Conservation (phyloP, 2,113 vertebrate species). For the Morphnarchus princeps region DNA sequence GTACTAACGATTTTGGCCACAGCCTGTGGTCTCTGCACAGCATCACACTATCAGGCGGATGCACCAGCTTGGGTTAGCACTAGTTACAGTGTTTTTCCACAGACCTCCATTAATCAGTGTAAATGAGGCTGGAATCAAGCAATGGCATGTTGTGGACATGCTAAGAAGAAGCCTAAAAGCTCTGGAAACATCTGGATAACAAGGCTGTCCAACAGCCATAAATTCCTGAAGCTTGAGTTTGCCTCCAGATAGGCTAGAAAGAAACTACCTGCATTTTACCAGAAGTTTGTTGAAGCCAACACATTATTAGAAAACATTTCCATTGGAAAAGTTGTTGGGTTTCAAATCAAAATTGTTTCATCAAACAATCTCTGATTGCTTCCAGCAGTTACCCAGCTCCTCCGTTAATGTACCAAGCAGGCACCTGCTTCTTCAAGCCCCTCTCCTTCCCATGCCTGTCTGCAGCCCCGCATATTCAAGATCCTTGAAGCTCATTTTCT, state of each 20-base stretch:
- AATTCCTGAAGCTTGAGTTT: not conserved
- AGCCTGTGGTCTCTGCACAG: not conserved
- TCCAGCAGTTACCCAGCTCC: not conserved
- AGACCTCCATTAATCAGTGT: not conserved
- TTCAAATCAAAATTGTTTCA: not conserved
- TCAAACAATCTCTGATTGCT: not conserved
- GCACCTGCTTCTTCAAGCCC: not conserved
- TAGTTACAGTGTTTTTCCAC: not conserved
- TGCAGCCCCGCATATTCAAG: rapidly evolving
- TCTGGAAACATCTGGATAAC: not conserved
- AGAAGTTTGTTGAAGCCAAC: not conserved
- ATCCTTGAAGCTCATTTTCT: not conserved
- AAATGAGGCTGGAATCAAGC: not conserved
- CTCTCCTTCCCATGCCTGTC: too few relatives aligned
- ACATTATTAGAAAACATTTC: not conserved
- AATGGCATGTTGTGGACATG: not conserved
- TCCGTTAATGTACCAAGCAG: not conserved
- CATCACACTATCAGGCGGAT: not conserved
- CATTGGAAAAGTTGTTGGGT: not conserved
- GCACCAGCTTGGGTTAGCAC: not conserved
- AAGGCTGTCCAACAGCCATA: not conserved
- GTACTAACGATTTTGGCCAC: not conserved
- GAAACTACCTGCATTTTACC: not conserved
- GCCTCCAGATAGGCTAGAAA: not conserved
- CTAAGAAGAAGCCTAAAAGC: not conserved